Evolutionary conservation across 2,113 vertebrate genomes (phyloP).

Genomic region (Otocyon megalotis): DNA sequence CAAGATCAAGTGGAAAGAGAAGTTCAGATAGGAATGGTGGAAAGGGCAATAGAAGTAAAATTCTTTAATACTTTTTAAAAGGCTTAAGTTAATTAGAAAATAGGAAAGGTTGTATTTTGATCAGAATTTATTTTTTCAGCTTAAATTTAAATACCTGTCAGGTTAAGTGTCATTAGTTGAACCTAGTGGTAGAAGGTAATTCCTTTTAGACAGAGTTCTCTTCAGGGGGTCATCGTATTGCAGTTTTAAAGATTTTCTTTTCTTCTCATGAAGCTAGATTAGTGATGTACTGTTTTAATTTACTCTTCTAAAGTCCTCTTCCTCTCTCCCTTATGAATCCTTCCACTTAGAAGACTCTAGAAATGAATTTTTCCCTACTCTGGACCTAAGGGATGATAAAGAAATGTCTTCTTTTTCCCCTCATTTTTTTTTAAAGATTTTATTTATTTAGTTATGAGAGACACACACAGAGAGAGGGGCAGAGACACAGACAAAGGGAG

Average conservation of each 20-base stretch:
- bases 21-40: neutral
- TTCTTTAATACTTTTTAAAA: neutral
- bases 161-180: neutral
- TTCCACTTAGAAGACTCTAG: neutral
- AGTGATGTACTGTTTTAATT: neutral
- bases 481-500: too few relatives aligned
- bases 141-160: constrained; percentile 38
- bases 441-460: too few relatives aligned
- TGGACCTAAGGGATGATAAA: neutral
- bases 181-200: neutral
- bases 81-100: constrained; percentile 37
- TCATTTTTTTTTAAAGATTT: neutral
- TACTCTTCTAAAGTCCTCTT: constrained; percentile 1
- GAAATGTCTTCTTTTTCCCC: neutral
- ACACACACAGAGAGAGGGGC: too few relatives aligned
- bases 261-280: neutral
- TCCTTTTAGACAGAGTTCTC: neutral
- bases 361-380: neutral
- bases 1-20: neutral
- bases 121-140: constrained; percentile 43
- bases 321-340: neutral
- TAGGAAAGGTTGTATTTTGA: constrained; percentile 43
- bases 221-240: neutral
- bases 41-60: neutral
- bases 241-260: constrained; percentile 31